Conservation (phyloP, 2,797 vertebrate genomes). For the Acrossocheilus wenchowensis region DNA sequence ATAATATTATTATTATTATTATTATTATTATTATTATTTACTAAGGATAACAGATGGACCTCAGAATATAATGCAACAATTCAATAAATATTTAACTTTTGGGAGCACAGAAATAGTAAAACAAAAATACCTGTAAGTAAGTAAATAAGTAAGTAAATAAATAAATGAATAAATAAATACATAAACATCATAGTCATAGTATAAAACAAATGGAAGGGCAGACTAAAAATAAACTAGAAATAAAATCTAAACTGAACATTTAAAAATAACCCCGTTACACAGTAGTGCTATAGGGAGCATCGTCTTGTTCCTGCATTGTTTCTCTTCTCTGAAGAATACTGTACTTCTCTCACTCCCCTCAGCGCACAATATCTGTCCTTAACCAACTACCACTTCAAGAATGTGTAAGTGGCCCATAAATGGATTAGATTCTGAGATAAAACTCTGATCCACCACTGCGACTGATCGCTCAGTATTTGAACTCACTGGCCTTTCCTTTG, state of each 20-base stretch:
- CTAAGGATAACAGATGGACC: too few relatives aligned
- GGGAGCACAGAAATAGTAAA: neutral
- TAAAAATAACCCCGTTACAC: neutral
- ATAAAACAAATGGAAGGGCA: neutral
- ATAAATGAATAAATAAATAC: neutral
- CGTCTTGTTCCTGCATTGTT: neutral
- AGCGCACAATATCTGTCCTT: conserved; percentile 21
- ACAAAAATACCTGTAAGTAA: neutral
- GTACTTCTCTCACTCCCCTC: conserved; percentile 13
- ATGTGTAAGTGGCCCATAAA: conserved; percentile 49
- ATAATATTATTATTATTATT: too few relatives aligned
- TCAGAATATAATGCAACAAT: neutral
- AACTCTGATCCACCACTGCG: conserved; percentile 60
- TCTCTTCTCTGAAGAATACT: neutral
- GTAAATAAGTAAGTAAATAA: neutral
- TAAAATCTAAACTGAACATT: neutral
- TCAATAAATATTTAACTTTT: neutral
- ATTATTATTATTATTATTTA: too few relatives aligned
- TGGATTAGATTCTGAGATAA: conserved; percentile 63
- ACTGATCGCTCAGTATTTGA: conserved; percentile 61
- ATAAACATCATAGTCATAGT: too few relatives aligned
- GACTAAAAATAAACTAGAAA: neutral
- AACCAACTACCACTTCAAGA: conserved; percentile 34
- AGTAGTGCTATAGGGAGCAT: neutral
- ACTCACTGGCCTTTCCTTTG: conserved; percentile 69